A percentile compares a stretch with the other conserved stretches of the same genome.
phyloP scores from a whole-genome alignment of 2,113 vertebrate genomes.

The Petromus typicus region DNA sequence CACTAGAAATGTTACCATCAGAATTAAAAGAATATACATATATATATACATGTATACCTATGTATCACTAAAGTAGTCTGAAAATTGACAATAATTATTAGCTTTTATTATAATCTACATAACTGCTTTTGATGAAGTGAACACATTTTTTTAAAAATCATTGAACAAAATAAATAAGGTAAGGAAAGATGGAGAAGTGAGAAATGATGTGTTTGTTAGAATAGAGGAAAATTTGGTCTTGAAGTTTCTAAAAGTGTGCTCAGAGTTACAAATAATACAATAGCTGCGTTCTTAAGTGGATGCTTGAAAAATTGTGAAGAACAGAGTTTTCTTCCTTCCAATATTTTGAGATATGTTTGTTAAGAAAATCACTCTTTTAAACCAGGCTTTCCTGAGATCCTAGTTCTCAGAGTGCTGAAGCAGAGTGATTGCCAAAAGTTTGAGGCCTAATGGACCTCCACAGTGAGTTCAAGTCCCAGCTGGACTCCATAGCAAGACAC shows the following conservation, averaged over 20 bases:
- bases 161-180: not conserved
- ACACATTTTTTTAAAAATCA: not conserved
- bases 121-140: not conserved
- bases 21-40: not conserved
- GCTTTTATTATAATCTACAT: not conserved
- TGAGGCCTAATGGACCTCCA: not conserved
- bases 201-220: not conserved
- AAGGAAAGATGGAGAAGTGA: not conserved
- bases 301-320: not conserved
- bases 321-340: not conserved
- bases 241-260: not conserved
- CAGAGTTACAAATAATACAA: not conserved
- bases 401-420: not conserved
- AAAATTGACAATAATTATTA: conserved; percentile 52
- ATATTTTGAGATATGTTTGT: conserved; percentile 5
- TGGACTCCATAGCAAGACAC: not conserved
- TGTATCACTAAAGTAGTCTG: not conserved
- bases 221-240: not conserved
- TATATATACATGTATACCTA: not conserved
- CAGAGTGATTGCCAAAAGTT: not conserved
- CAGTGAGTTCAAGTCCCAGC: not conserved
- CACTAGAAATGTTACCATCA: not conserved
- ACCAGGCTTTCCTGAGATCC: not conserved
- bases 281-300: not conserved
- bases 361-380: not conserved